phyloP scores from a whole-genome alignment of 2,113 vertebrate species.

The Rhodinocichla rosea region DNA sequence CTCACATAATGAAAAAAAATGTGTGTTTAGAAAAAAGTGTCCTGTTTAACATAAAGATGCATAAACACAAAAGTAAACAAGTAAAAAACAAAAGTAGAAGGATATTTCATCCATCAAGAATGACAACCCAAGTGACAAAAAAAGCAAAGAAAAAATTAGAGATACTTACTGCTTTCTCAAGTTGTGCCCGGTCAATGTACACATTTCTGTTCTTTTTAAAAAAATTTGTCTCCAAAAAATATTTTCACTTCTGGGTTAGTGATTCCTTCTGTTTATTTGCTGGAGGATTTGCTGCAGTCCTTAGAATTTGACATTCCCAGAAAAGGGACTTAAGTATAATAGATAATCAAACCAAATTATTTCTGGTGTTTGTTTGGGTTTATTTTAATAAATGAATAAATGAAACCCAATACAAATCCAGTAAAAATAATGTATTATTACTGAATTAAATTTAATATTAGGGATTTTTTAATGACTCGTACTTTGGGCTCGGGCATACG shows the following conservation, averaged over 20 bases:
- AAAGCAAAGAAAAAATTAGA: background rate
- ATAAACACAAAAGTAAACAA: background rate
- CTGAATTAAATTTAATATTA: background rate
- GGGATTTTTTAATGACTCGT: accelerated
- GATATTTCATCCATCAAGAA: background rate
- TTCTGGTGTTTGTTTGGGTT: background rate
- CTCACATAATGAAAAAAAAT: accelerated
- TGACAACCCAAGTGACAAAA: background rate
- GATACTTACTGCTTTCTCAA: background rate
- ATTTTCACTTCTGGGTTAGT: background rate
- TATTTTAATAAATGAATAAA: background rate
- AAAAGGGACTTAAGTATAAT: background rate
- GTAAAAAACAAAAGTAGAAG: background rate
- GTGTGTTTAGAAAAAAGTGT: background rate
- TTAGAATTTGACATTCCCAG: background rate
- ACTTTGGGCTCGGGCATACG: background rate
- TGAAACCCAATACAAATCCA: accelerated
- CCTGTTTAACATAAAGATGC: background rate
- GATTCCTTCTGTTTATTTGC: background rate
- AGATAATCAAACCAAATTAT: background rate
- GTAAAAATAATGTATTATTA: background rate
- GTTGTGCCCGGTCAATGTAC: background rate
- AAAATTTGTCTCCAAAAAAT: background rate
- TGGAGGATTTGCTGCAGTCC: background rate
- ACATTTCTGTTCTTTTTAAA: background rate